Evolutionary conservation across 2,113 vertebrate species (phyloP).

Genomic region (Odobenus rosmarus): DNA sequence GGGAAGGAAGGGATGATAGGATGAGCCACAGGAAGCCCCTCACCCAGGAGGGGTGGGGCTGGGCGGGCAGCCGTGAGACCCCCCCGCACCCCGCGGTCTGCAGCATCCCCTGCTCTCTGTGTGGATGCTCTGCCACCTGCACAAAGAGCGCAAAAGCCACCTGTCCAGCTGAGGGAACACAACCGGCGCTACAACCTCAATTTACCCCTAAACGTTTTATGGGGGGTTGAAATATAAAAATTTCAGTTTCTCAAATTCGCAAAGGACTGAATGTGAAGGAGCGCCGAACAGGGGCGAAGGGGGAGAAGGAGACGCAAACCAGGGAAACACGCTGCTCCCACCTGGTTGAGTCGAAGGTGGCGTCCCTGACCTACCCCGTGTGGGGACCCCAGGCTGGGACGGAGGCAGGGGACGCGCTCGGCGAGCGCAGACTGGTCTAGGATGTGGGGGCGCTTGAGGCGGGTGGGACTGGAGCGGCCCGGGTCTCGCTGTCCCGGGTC

Average conservation of each 20-base stretch:
- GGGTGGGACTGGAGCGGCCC: neutral
- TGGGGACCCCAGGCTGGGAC: neutral
- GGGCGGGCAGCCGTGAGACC: rapidly evolving
- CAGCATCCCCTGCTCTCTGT: neutral
- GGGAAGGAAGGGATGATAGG: neutral
- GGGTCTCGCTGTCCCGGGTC: neutral
- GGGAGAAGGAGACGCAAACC: neutral
- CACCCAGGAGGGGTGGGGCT: rapidly evolving
- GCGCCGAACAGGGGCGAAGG: too few relatives aligned
- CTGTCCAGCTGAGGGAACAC: neutral
- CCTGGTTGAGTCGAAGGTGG: neutral
- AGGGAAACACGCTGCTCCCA: neutral
- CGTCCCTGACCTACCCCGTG: neutral
- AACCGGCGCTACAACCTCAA: neutral
- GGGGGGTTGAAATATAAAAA: neutral
- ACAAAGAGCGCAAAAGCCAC: neutral
- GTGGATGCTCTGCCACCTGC: neutral
- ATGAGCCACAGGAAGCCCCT: neutral
- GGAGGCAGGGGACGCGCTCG: neutral
- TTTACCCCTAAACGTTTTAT: neutral
- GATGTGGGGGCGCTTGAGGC: neutral
- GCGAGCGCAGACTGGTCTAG: too few relatives aligned
- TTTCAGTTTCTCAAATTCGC: neutral
- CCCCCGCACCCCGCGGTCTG: neutral
- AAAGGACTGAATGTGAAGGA: neutral